These are phyloP conservation scores for Aphodius sticticus DNA, from an alignment of 2,888 invertebrate genomes.

Conservation along the genomic window DNA sequence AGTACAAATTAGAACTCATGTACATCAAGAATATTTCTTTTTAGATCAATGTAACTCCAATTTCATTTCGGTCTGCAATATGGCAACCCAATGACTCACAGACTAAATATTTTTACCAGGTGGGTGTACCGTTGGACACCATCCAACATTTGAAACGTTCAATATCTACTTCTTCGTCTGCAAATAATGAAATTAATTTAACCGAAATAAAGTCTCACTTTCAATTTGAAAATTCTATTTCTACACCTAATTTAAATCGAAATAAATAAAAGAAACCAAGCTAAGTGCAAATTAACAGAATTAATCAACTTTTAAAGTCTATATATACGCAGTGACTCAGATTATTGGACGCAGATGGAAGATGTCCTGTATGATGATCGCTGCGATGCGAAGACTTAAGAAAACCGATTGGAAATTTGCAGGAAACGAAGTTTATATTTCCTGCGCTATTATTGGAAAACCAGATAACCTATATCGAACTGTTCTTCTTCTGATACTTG, in stretches of 20 bases:
- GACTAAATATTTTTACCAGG: constrained; percentile 49
- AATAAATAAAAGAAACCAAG: not conserved
- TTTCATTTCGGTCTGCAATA: constrained; percentile 38
- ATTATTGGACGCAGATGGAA: not conserved
- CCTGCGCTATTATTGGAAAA: not conserved
- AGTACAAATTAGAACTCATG: not conserved
- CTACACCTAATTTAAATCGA: not conserved
- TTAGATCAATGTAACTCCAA: constrained; percentile 33
- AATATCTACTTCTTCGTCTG: not conserved
- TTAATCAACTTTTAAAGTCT: not conserved
- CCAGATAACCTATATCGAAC: not conserved
- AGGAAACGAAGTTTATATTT: constrained; percentile 4
- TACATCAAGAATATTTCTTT: constrained; percentile 25
- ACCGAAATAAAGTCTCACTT: not conserved
- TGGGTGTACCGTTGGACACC: constrained; percentile 47
- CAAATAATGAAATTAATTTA: not conserved
- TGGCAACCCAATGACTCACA: constrained; percentile 46
- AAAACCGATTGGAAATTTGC: not conserved
- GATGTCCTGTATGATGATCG: not conserved
- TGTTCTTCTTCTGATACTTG: not conserved
- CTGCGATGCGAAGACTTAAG: not conserved
- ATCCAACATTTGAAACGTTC: constrained; percentile 39
- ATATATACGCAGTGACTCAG: not conserved
- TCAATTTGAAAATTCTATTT: not conserved
- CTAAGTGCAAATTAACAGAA: not conserved